Evolutionary conservation across 1,140 invertebrate genomes (phyloP).

Genomic region (Pinna nobilis): DNA sequence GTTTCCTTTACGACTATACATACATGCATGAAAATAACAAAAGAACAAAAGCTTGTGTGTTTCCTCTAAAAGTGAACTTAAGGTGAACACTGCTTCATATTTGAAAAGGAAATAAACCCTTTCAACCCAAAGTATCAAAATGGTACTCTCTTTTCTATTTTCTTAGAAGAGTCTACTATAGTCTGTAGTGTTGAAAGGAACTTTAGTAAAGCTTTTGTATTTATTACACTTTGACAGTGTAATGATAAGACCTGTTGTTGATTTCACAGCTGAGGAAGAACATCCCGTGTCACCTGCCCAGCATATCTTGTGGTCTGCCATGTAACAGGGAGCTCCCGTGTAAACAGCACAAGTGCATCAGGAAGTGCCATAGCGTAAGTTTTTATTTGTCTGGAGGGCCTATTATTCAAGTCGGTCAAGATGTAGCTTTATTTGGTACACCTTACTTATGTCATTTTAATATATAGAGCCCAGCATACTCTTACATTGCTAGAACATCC

Average conservation of each 20-base stretch:
- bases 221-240: neutral
- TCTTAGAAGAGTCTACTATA: neutral
- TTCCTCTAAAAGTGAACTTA: too few species aligned
- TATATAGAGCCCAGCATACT: too few species aligned
- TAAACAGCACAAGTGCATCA: slow-evolving; percentile 85
- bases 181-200: neutral
- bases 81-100: too few species aligned
- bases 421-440: too few species aligned
- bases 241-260: slow-evolving; percentile 3
- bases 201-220: neutral
- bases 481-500: too few species aligned
- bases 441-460: too few species aligned
- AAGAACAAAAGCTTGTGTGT: too few species aligned
- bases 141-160: neutral
- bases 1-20: too few species aligned
- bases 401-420: neutral
- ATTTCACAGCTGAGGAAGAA: slow-evolving; percentile 82
- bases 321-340: slow-evolving; percentile 88
- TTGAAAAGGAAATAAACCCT: too few species aligned
- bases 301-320: slow-evolving; percentile 91
- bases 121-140: too few species aligned
- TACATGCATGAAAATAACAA: too few species aligned
- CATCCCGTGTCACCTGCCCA: slow-evolving; percentile 90
- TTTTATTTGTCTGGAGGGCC: neutral
- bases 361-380: slow-evolving; percentile 82